Evolutionary conservation across 2,888 invertebrate genomes (phyloP).

Genomic region (Slavum lentiscoides): DNA sequence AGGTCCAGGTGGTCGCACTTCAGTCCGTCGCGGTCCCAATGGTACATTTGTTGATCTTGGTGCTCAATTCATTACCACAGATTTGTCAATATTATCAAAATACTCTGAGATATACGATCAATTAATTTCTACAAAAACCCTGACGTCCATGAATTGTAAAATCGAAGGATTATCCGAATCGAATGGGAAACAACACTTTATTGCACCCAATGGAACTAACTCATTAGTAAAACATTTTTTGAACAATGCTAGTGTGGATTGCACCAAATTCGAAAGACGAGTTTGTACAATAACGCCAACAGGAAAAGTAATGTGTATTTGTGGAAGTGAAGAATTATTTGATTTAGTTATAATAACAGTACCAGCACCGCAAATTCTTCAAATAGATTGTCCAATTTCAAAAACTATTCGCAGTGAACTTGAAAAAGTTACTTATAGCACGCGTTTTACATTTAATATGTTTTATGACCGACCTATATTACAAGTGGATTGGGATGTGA

Average conservation of each 20-base stretch:
- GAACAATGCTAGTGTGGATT: slow-evolving; percentile 39
- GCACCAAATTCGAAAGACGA: slow-evolving; percentile 1
- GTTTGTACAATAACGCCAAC: slow-evolving; percentile 20
- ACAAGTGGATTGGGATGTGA: slow-evolving; percentile 45
- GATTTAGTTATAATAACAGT: slow-evolving; percentile 50
- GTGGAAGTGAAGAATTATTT: slow-evolving; percentile 40
- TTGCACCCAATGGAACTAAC: slow-evolving; percentile 49
- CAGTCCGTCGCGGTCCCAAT: slow-evolving; percentile 34
- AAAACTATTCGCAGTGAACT: slow-evolving; percentile 13
- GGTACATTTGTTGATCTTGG: slow-evolving; percentile 50
- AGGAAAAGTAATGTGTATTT: slow-evolving; percentile 32
- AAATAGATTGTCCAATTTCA: slow-evolving; percentile 43
- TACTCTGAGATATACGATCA: slow-evolving; percentile 43
- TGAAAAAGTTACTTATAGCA: slow-evolving; percentile 47
- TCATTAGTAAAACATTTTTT: slow-evolving; percentile 53
- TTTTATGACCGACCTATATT: slow-evolving; percentile 48
- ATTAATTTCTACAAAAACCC: slow-evolving; percentile 25
- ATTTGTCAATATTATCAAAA: slow-evolving; percentile 3
- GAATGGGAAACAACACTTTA: slow-evolving; percentile 26
- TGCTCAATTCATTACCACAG: slow-evolving; percentile 52
- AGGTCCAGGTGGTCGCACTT: slow-evolving; percentile 53
- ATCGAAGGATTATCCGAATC: slow-evolving; percentile 24
- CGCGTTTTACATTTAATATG: slow-evolving; percentile 45
- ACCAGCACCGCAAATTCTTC: slow-evolving; percentile 52
- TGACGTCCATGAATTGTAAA: slow-evolving; percentile 36